Base-by-base conservation (phyloP, 1,140 invertebrate genomes). In the Panulirus ornatus region DNA sequence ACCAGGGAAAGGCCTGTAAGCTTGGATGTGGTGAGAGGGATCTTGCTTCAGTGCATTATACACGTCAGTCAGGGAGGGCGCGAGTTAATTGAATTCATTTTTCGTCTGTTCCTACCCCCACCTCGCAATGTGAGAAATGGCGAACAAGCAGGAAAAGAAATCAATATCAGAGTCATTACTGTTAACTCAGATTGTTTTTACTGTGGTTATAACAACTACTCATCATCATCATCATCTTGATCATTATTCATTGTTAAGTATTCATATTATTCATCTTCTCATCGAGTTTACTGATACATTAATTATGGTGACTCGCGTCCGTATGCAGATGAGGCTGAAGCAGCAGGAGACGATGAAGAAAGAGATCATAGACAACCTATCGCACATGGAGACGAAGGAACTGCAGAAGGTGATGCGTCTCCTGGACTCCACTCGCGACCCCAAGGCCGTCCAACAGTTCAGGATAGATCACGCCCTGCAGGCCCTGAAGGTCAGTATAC, bases 401-500 rank as follows among this genome's bases (percentile, higher is more conserved):
- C 47, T 85, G 42, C 84, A 85, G 44, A 75, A 85, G 34, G 66
- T 75, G 47, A 1, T 38, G 30, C 42, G 38, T 16, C 30, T 85
- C 42, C 44, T 75, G 22, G 71, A 85, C 8, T 51, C 84, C 30
- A 75, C 84, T 0, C 27, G 42, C 16, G 36, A 85, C 70, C 70
- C 84, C 5, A 27, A 27, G n/a, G 66, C 84, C 11, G 84, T 73
- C 34, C 70, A 51, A 9, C 19, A 70, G 2, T 22, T 40, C 19
- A 66, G 84, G 19, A 73, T 85, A 27, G 47, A 85, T 0, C 70
- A 85, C 19, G 84, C 84, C 3, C 70, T 85, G 0, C 66, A 75
- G 71, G 34, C 71, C 1, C 84, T 85, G 19, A 85, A 85, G 71
- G 84, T 85, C 22, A 51, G 27, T 30, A 58, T n/a, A n/a, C n/a